These are phyloP conservation scores for Thomomys bottae DNA, from an alignment of 2,113 vertebrate species.

Conservation along the genomic window DNA sequence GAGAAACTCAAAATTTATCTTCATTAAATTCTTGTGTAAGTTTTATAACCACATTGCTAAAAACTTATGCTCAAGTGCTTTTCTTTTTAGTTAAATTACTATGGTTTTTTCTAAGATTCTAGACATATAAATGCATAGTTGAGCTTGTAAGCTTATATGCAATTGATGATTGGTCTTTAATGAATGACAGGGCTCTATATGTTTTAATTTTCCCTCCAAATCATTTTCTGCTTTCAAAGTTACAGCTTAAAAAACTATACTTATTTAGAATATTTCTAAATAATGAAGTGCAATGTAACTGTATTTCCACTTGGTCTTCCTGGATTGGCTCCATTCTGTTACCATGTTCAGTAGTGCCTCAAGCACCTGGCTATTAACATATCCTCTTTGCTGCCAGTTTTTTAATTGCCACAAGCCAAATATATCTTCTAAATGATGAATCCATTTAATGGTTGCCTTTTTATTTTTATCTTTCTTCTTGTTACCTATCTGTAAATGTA, in stretches of 20 bases:
- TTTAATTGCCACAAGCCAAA: conserved; percentile 71
- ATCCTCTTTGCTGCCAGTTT: conserved; percentile 48
- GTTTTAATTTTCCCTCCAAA: conserved; percentile 29
- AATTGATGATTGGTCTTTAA: not conserved
- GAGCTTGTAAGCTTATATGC: conserved; percentile 1
- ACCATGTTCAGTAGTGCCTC: not conserved
- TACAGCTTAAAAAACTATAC: not conserved
- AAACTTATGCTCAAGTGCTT: not conserved
- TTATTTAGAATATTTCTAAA: conserved; percentile 36
- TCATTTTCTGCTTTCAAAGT: not conserved
- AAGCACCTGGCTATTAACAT: conserved; percentile 11
- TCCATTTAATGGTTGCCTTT: conserved; percentile 61
- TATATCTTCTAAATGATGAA: conserved; percentile 35
- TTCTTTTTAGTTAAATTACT: not conserved
- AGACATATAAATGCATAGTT: not conserved
- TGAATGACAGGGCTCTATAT: not conserved
- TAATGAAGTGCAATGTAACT: conserved; percentile 22
- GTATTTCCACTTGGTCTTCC: not conserved
- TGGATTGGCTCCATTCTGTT: conserved; percentile 49
- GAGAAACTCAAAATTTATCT: conserved; percentile 1
- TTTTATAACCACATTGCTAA: too few species aligned
- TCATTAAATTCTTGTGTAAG: not conserved
- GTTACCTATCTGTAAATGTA: conserved; percentile 51
- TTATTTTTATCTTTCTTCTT: conserved; percentile 59
- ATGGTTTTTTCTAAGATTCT: conserved; percentile 24